Conservation (phyloP, 2,113 vertebrate genomes). For the Pelodiscus sinensis region DNA sequence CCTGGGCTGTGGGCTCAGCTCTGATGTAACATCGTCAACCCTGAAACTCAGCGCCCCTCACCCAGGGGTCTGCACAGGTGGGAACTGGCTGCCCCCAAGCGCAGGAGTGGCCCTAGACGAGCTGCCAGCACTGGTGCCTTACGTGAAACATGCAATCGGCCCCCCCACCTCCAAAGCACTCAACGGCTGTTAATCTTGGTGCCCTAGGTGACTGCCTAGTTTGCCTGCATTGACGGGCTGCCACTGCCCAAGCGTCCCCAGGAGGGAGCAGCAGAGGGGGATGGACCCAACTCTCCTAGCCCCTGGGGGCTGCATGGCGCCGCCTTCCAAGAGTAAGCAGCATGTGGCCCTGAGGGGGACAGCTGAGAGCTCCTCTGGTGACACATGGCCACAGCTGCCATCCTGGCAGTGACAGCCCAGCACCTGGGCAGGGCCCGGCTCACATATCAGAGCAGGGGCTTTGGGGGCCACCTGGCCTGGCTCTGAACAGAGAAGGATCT, state of each 20-base stretch:
- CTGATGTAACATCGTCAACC: background rate
- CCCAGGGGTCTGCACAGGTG: background rate
- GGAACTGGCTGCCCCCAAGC: background rate
- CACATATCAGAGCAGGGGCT: rapidly evolving
- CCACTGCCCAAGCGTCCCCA: rapidly evolving
- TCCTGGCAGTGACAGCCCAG: background rate
- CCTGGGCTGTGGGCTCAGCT: background rate
- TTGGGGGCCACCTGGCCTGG: background rate
- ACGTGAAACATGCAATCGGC: too few species aligned
- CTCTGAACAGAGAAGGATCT: background rate
- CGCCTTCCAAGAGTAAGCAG: background rate
- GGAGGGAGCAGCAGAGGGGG: background rate
- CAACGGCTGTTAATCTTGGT: too few species aligned
- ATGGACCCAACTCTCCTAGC: background rate
- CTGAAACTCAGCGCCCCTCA: background rate
- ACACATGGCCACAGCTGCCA: background rate
- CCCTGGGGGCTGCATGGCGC: rapidly evolving
- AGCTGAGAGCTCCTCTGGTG: background rate
- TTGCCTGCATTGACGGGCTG: too few species aligned
- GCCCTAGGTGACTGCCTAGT: too few species aligned
- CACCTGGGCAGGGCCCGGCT: rapidly evolving
- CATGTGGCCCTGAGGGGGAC: background rate
- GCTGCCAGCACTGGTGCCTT: too few species aligned
- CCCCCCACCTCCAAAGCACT: too few species aligned
- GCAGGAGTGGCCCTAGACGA: too few species aligned